Percentiles rank a stretch among this genome's conserved stretches.
phyloP scores from a whole-genome alignment of 2,888 invertebrate species.

The Lepas anatifera region DNA sequence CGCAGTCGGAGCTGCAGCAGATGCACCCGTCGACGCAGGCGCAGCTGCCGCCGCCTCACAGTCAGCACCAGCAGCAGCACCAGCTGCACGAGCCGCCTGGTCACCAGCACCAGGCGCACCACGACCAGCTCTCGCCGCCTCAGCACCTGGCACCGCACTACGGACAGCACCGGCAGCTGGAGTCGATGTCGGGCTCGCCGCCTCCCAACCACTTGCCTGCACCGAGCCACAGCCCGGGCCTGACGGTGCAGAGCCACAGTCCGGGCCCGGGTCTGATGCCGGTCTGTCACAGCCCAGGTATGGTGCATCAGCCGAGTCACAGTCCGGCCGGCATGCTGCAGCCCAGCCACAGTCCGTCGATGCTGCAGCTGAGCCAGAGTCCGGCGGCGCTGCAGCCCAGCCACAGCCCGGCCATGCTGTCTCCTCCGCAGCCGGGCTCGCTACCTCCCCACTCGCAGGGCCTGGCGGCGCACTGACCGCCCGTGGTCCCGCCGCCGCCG shows the following conservation, averaged over 20 bases:
- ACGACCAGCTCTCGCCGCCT: background rate
- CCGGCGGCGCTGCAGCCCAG: background rate
- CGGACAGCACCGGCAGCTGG: background rate
- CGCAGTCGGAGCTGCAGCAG: conserved; percentile 18
- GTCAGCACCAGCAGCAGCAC: background rate
- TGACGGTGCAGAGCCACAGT: no score
- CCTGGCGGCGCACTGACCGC: conserved; percentile 5
- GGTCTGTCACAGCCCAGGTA: no score
- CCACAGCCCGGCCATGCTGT: background rate
- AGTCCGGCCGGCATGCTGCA: background rate
- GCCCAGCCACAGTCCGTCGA: background rate
- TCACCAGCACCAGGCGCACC: background rate
- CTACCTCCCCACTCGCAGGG: conserved; percentile 6
- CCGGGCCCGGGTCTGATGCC: no score
- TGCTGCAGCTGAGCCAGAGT: background rate
- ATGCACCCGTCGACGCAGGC: background rate
- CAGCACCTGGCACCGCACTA: background rate
- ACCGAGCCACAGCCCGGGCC: no score
- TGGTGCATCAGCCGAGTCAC: background rate
- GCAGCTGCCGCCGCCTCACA: background rate
- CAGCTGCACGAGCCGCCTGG: background rate
- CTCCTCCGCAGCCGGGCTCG: background rate
- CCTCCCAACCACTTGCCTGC: no score
- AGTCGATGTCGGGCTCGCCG: no score
- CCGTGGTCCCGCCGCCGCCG: background rate